phyloP scores from a whole-genome alignment of 2,888 invertebrate species.

The Trachelus iudaicus region DNA sequence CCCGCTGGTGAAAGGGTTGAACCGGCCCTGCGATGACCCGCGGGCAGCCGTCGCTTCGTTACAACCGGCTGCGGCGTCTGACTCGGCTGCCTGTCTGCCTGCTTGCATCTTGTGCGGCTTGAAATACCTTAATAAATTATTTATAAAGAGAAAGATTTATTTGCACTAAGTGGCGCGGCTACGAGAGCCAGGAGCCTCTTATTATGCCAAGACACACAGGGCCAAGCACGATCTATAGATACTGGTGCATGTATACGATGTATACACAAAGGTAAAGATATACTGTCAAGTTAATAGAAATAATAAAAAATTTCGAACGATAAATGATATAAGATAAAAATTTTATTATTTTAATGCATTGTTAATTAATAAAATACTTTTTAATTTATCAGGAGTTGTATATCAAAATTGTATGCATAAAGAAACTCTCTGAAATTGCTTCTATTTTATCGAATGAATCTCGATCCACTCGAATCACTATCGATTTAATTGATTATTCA shows the following conservation, averaged over 20 bases:
- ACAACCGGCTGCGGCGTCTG: slow-evolving; percentile 1
- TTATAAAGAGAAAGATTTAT: slow-evolving; percentile 35
- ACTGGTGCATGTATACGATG: neutral
- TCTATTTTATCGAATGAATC: neutral
- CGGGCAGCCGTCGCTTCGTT: slow-evolving; percentile 8
- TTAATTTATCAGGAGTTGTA: neutral
- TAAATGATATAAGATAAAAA: too few species aligned
- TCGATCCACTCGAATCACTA: neutral
- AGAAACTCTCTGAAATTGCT: neutral
- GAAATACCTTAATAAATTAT: slow-evolving; percentile 33
- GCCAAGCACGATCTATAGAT: neutral
- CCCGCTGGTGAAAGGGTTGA: neutral
- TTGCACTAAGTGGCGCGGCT: slow-evolving; percentile 34
- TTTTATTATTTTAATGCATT: neutral
- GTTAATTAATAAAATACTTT: neutral
- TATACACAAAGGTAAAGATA: neutral
- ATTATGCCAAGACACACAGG: slow-evolving; percentile 13
- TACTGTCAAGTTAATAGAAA: neutral
- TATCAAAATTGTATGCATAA: neutral
- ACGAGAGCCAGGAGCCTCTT: slow-evolving; percentile 15
- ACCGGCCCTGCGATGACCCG: slow-evolving; percentile 14
- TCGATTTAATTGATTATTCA: slow-evolving; percentile 1
- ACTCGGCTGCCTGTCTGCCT: neutral
- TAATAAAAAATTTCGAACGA: neutral
- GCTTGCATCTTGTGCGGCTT: slow-evolving; percentile 29